Evolutionary conservation across 2,797 vertebrate species (phyloP).

Genomic region (Sphenodon punctatus): DNA sequence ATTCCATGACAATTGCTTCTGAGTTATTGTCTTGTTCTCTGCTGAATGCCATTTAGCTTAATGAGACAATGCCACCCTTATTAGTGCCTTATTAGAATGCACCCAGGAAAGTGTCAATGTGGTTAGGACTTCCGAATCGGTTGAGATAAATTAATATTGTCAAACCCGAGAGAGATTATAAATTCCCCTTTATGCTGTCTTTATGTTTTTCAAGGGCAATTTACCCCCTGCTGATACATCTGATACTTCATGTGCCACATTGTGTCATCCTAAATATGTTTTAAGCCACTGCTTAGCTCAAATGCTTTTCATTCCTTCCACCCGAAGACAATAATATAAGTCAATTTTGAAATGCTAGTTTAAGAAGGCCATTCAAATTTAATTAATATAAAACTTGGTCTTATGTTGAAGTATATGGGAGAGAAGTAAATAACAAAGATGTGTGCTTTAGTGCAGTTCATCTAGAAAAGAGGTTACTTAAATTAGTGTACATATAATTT

Average conservation of each 20-base stretch:
- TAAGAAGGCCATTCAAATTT: background rate
- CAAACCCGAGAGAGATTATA: constrained; percentile 87
- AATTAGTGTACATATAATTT: background rate
- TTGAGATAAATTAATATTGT: constrained; percentile 94
- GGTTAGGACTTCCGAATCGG: constrained; percentile 77
- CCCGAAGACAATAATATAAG: background rate
- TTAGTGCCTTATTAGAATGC: constrained; percentile 93
- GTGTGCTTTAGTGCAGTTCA: background rate
- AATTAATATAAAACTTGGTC: background rate
- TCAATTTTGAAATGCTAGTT: background rate
- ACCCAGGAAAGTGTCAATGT: constrained; percentile 75
- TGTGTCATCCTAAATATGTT: constrained; percentile 30
- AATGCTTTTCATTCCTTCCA: constrained; percentile 11
- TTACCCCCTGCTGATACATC: constrained; percentile 66
- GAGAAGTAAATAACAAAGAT: background rate
- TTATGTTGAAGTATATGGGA: background rate
- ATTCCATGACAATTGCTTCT: constrained; percentile 80
- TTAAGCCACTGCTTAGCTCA: constrained; percentile 36
- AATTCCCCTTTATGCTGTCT: constrained; percentile 82
- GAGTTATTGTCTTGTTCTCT: constrained; percentile 80
- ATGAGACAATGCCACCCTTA: constrained; percentile 78
- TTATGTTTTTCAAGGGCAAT: constrained; percentile 87
- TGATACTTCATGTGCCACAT: constrained; percentile 66
- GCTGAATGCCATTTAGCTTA: constrained; percentile 78
- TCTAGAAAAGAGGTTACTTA: background rate